Conservation (phyloP, 92 coral and sea anemone genomes). For the Muricea muricata region DNA sequence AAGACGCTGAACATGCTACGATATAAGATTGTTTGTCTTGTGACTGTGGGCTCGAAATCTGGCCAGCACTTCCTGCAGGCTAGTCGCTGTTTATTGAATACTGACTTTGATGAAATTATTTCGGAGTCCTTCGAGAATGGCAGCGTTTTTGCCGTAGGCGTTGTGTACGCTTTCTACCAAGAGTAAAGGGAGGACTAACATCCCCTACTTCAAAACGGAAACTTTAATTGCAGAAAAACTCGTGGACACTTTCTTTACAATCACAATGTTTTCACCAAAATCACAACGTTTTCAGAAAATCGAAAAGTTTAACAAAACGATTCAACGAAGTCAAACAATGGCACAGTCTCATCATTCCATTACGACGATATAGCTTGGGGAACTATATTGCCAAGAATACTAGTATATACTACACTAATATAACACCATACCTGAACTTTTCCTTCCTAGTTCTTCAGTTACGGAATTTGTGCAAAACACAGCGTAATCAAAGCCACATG, state of each 20-base stretch:
- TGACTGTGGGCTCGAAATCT: conserved; percentile 27
- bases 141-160: conserved; percentile 30
- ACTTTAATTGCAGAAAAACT: too few relatives aligned
- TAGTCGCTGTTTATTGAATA: conserved; percentile 15
- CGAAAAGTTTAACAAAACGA: too few relatives aligned
- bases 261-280: too few relatives aligned
- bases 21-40: conserved; percentile 15
- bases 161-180: conserved; percentile 30
- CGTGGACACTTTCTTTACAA: too few relatives aligned
- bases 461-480: conserved; percentile 88
- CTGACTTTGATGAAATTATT: conserved; percentile 3
- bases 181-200: background rate
- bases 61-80: conserved; percentile 18
- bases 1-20: conserved; percentile 16
- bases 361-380: too few relatives aligned
- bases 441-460: conserved; percentile 59
- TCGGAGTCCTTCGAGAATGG: conserved; percentile 26
- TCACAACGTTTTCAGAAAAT: too few relatives aligned
- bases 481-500: conserved; percentile 85
- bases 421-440: conserved; percentile 90
- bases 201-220: too few relatives aligned
- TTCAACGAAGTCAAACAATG: too few relatives aligned
- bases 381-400: too few relatives aligned
- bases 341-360: too few relatives aligned
- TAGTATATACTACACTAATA: too few relatives aligned